phyloP scores from a whole-genome alignment of 1,140 invertebrate species.

The Drosophila sechellia region DNA sequence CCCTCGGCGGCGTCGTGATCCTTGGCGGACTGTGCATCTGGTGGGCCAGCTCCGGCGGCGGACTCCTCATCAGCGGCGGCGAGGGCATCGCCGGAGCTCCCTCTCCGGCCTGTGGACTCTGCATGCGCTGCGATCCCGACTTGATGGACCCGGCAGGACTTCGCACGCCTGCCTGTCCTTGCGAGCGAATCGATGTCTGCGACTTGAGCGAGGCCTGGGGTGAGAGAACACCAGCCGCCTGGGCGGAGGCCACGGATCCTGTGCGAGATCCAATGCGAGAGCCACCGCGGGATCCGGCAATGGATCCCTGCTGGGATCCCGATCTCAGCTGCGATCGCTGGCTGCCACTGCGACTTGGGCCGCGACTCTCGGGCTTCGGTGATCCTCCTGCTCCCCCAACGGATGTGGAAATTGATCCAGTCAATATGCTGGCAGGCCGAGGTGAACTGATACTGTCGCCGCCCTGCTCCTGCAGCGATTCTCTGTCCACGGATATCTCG shows the following conservation, averaged over 20 bases:
- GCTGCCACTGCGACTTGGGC: conserved; percentile 72
- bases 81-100: conserved; percentile 77
- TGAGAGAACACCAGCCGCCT: conserved; percentile 41
- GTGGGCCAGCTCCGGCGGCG: conserved; percentile 54
- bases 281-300: conserved; percentile 30
- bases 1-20: conserved; percentile 75
- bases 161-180: conserved; percentile 20
- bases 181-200: conserved; percentile 45
- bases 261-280: conserved; percentile 57
- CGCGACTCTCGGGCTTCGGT: conserved; percentile 64
- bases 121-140: conserved; percentile 63
- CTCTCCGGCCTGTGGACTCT: conserved; percentile 71
- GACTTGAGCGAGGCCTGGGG: conserved; percentile 68
- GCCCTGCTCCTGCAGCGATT: conserved; percentile 60
- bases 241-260: conserved; percentile 48
- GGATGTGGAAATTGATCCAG: conserved; percentile 51
- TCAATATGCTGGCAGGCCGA: conserved; percentile 63
- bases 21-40: conserved; percentile 81
- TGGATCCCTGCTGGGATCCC: conserved; percentile 17
- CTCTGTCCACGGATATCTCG: conserved; percentile 68
- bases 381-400: conserved; percentile 15
- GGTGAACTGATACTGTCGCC: conserved; percentile 66
- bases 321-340: conserved; percentile 48
- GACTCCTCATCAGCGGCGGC: conserved; percentile 74
- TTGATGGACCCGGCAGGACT: conserved; percentile 62